phyloP scores from a whole-genome alignment of 2,113 vertebrate genomes.

The Azemiops feae region DNA sequence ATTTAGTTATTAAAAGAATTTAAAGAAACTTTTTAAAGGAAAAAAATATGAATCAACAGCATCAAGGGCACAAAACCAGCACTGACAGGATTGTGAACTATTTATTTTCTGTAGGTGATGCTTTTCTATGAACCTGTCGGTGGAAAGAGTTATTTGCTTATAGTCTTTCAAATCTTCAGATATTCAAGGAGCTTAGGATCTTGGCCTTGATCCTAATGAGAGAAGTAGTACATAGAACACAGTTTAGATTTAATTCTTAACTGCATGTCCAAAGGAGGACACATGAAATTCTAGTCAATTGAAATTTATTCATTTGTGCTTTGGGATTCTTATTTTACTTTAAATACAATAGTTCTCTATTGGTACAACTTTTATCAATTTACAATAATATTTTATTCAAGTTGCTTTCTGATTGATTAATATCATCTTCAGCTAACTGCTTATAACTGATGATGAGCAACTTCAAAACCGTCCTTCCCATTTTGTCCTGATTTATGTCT shows the following conservation, averaged over 20 bases:
- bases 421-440: neutral
- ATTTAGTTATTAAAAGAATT: neutral
- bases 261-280: neutral
- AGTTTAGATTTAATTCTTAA: neutral
- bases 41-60: neutral
- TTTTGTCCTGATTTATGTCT: neutral
- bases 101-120: neutral
- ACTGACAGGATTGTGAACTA: neutral
- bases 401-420: neutral
- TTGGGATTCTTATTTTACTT: neutral
- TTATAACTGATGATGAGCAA: neutral
- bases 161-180: conserved; percentile 17
- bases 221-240: neutral
- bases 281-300: neutral
- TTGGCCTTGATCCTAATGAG: neutral
- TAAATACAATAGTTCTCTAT: neutral
- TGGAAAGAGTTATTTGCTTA: neutral
- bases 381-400: neutral
- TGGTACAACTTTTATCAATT: neutral
- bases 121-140: neutral
- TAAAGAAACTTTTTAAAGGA: neutral
- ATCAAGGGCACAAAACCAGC: neutral
- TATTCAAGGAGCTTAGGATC: conserved; percentile 8
- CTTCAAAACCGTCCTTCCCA: neutral
- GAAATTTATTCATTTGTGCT: neutral